phyloP scores from a whole-genome alignment of 2,113 vertebrate species.

The Aspiorhynchus laticeps region DNA sequence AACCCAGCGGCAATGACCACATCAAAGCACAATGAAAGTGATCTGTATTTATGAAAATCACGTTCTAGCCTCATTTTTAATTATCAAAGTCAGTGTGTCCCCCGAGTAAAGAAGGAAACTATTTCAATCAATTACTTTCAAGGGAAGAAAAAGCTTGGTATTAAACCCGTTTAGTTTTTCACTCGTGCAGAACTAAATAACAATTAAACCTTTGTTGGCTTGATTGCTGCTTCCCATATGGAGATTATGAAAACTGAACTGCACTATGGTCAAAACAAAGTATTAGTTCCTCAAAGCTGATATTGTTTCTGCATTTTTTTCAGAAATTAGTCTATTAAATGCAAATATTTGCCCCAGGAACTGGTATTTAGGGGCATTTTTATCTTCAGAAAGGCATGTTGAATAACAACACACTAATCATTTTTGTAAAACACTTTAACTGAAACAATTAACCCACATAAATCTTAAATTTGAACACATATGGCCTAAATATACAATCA shows the following conservation, averaged over 20 bases:
- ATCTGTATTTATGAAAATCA: slow-evolving; percentile 2
- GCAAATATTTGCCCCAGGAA: not conserved
- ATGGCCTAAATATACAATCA: not conserved
- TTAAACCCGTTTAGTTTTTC: not conserved
- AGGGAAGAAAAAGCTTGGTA: slow-evolving; percentile 5
- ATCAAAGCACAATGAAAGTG: slow-evolving; percentile 21
- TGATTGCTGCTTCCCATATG: slow-evolving; percentile 52
- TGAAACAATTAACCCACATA: not conserved
- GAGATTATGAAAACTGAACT: slow-evolving; percentile 56
- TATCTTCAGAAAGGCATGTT: not conserved
- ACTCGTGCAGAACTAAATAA: slow-evolving; percentile 37
- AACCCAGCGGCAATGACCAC: slow-evolving; percentile 15
- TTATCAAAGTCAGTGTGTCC: slow-evolving; percentile 22
- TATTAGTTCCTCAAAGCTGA: slow-evolving; percentile 35
- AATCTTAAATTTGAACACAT: not conserved
- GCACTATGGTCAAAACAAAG: slow-evolving; percentile 36
- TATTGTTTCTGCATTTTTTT: not conserved
- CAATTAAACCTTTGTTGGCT: slow-evolving; percentile 63
- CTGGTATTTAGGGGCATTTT: not conserved
- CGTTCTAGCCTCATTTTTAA: slow-evolving; percentile 7
- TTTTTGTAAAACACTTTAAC: not conserved
- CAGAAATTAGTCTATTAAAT: not conserved
- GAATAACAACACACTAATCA: not conserved
- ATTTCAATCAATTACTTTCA: slow-evolving; percentile 47
- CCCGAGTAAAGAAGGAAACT: not conserved